Percentiles rank a stretch among this genome's conserved stretches.
These are phyloP conservation scores for Thryonomys swinderianus DNA, from an alignment of 2,113 vertebrate genomes.

Conservation along the genomic window DNA sequence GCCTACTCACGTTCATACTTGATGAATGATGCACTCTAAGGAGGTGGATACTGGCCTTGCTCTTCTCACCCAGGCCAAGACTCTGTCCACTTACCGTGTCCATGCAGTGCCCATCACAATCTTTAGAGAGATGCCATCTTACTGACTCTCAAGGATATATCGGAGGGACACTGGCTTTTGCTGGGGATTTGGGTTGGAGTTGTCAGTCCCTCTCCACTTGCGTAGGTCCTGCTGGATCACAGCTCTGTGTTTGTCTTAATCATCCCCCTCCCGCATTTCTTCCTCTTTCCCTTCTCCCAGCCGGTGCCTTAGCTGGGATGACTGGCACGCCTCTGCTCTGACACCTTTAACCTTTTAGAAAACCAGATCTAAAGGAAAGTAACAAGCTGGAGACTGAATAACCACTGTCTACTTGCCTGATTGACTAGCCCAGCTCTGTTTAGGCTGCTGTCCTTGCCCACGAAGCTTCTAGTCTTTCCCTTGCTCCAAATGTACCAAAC, in stretches of 20 bases:
- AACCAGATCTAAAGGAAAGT: not conserved
- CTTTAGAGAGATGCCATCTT: not conserved
- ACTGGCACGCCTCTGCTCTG: not conserved
- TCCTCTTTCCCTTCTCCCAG: not conserved
- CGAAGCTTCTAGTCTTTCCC: not conserved
- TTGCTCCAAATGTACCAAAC: not conserved
- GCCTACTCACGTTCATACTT: not conserved
- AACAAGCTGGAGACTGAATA: not conserved
- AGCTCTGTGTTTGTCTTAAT: not conserved
- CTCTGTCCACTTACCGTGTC: not conserved
- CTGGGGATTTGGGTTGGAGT: not conserved
- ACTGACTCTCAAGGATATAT: not conserved
- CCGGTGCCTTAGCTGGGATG: not conserved
- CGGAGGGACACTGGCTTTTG: too few relatives aligned
- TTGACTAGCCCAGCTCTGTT: not conserved
- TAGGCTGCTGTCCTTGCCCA: not conserved
- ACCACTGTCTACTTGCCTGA: too few relatives aligned
- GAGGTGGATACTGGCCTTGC: not conserved
- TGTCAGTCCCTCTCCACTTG: not conserved
- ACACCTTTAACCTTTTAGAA: not conserved
- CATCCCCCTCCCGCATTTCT: not conserved
- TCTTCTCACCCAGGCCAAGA: not conserved
- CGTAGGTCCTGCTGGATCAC: not conserved
- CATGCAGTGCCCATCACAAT: accelerated
- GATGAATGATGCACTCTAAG: not conserved